Conservation (phyloP, 2,888 invertebrate genomes). For the Pelosia muscerda region DNA sequence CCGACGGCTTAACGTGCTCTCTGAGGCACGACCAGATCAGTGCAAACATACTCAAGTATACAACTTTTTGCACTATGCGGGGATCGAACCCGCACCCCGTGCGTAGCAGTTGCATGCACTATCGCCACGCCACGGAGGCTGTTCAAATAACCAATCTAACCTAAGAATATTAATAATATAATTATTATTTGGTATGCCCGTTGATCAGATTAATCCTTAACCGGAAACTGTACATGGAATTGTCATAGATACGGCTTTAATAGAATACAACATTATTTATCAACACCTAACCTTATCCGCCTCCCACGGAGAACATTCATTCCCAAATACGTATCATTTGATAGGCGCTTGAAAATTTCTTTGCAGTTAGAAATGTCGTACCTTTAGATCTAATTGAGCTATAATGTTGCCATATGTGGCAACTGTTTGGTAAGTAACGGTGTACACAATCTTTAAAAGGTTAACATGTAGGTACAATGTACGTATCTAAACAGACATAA, state of each 20-base stretch:
- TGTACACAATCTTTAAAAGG: not conserved
- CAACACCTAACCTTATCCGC: not conserved
- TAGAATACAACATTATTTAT: not conserved
- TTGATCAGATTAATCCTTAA: not conserved
- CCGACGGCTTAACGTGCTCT: too few relatives aligned
- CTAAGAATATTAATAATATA: not conserved
- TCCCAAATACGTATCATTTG: not conserved
- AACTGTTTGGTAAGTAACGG: conserved; percentile 1
- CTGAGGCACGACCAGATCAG: too few relatives aligned
- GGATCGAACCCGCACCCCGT: too few relatives aligned
- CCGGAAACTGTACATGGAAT: not conserved
- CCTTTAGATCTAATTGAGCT: not conserved
- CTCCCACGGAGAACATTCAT: not conserved
- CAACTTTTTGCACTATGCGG: too few relatives aligned
- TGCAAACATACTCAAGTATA: too few relatives aligned
- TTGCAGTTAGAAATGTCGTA: not conserved
- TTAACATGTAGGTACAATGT: too few relatives aligned
- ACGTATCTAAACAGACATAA: too few relatives aligned
- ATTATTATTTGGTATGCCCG: not conserved
- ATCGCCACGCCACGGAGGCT: too few relatives aligned
- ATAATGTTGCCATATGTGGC: not conserved
- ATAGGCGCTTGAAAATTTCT: conserved; percentile 1
- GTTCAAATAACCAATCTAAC: not conserved
- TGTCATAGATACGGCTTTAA: not conserved
- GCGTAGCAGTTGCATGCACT: too few relatives aligned